Base-by-base conservation (phyloP, 2,888 invertebrate genomes). In the Marasmarcha lunaedactyla region DNA sequence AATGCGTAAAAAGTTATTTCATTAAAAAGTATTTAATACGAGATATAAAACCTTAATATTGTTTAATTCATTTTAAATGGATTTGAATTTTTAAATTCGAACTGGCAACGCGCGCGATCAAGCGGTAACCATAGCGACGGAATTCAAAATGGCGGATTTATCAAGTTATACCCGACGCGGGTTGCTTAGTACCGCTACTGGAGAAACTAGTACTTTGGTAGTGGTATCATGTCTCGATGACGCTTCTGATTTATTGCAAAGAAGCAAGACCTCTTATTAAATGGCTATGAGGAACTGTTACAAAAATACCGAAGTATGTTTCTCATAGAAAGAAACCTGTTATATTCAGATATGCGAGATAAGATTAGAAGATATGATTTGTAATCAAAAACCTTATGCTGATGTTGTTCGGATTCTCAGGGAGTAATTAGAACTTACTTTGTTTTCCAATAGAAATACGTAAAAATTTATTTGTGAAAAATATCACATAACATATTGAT, bases 91-190 rank as follows among this genome's bases (percentile, higher is more conserved):
- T 20, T 5, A 20, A 20, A 20, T 20, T 30, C 9, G 10, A 30
- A 11, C 30, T 56, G 59, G 65, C 62, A 60, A 67, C 68, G 60
- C 68, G 60, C 55, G 64, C 54, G 10, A 30, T 30, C 30, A 60
- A 58, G 60, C 61, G 55, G 69, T 73, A 67, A 64, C 71, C 62
- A 71, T 64, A 58, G 62, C 57, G 57, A 73, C 65, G 56, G 65
- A 69, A 71, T 74, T 57, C 71, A 77, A 76, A 42, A 77, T 76
- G 77, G 76, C 74, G 47, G 64, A 48, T 46, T 63, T 68, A 67
- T 68, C 66, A 59, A 54, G 60, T 65, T 69, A 64, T 66, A 60
- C 60, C 60, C 57, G 51, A 50, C 43, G 44, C 44, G 30, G 30
- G n/a, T 43, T 27, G 37, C 37, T 37, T 25, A 46, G 42, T 50